Evolutionary conservation across 1,140 invertebrate species (phyloP), one percentile per base, ranked within the genome.

Genomic region (Fopius arisanus): DNA sequence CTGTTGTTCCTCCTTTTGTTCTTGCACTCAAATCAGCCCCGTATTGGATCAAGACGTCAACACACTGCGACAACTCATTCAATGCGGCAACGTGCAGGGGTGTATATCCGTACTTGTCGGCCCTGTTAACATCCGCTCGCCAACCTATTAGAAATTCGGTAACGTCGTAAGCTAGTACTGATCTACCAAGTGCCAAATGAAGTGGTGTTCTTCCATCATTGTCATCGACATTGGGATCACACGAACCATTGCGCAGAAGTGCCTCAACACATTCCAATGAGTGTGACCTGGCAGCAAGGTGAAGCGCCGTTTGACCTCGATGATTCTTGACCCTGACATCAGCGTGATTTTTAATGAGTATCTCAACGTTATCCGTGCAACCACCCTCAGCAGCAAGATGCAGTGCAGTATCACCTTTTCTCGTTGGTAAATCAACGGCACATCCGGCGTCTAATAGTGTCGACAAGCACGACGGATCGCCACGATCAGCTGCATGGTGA

Each of bases 101-200:
- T 0, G 95, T 96, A 82, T 96, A 96, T 0, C 96, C 96, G 79
- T 96, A 96, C 74, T 94, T 93, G 79, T 97, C 96, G 78, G 94
- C 92, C 48, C 92, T 90, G 82, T 97, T 96, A 0, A 96, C 93
- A 78, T 96, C 92, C 3, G 94, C 93, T 6, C 93, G 93, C 89
- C 93, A 93, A 75, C 90, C 91, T 19, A 95, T 91, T 2, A 95
- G 84, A 0, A 91, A 90, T 80, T 94, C 93, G 33, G 94, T 91
- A 7, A 94, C 93, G 75, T 94, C 93, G 76, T 93, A 94, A 14
- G 93, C 93, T 40, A 92, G 87, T 48, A 94, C 89, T 0, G 92
- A 92, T 82, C 94, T 94, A 2, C 93, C 92, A 0, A 96, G 91
- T 0, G 94, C 93, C 0, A 94, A 91, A 79, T 96, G 94, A 7